Conservation (phyloP, 1,140 invertebrate genomes). For the Eumaeus atala region DNA sequence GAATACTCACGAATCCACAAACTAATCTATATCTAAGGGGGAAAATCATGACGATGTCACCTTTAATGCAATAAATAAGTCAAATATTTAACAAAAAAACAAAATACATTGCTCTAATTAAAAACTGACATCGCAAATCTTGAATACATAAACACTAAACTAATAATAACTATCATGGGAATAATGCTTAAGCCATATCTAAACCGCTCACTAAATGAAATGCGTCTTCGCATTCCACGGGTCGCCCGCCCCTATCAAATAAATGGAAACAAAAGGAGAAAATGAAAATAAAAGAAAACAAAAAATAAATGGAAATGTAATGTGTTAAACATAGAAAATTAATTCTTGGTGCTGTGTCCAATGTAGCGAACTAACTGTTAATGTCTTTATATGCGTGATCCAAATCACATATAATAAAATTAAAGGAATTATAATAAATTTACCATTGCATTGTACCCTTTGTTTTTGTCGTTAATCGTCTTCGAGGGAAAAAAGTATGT, state of each 20-base stretch:
- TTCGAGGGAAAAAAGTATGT: slow-evolving; percentile 10
- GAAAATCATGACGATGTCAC: slow-evolving; percentile 31
- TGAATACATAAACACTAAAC: slow-evolving; percentile 40
- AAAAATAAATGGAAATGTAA: slow-evolving; percentile 60
- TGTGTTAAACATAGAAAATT: slow-evolving; percentile 41
- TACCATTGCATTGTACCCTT: slow-evolving; percentile 39
- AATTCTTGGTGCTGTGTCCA: slow-evolving; percentile 62
- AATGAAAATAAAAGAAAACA: slow-evolving; percentile 36
- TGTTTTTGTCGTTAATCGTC: slow-evolving; percentile 10
- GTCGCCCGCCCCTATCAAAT: slow-evolving; percentile 24
- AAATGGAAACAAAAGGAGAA: slow-evolving; percentile 23
- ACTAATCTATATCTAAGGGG: slow-evolving; percentile 26
- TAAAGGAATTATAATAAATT: slow-evolving; percentile 59
- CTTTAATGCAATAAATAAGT: slow-evolving; percentile 31
- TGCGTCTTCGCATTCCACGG: slow-evolving; percentile 35
- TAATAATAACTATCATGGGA: slow-evolving; percentile 51
- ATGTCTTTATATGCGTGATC: slow-evolving; percentile 71
- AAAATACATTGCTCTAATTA: slow-evolving; percentile 21
- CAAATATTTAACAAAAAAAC: slow-evolving; percentile 12
- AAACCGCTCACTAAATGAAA: slow-evolving; percentile 43
- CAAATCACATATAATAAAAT: slow-evolving; percentile 62
- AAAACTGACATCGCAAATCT: slow-evolving; percentile 45
- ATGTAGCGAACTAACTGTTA: slow-evolving; percentile 64
- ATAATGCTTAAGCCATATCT: slow-evolving; percentile 61
- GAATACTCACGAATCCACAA: slow-evolving; percentile 21